Conservation (phyloP, 2,888 invertebrate species). For the Elysia crispata region DNA sequence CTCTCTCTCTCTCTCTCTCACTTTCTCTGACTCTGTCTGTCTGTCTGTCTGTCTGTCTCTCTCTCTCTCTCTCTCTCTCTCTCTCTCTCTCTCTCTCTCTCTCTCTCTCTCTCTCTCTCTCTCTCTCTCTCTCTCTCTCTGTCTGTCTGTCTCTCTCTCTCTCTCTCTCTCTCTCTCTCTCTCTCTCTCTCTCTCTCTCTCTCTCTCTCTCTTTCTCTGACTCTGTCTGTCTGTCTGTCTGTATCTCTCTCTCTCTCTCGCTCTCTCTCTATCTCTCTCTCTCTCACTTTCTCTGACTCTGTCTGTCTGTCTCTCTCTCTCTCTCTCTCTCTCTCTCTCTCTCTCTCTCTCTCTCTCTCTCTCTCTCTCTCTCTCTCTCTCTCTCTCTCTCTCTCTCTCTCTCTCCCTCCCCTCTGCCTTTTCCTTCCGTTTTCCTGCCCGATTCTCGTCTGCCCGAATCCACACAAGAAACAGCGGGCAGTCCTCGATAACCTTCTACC, state of each 20-base stretch:
- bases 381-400: not conserved
- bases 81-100: not conserved
- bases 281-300: not conserved
- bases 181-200: too few species aligned
- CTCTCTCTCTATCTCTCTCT: too few species aligned
- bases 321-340: constrained; percentile 10
- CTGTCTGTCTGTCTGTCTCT: not conserved
- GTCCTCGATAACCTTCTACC: constrained; percentile 33
- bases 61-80: constrained; percentile 19
- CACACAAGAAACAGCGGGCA: not conserved
- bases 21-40: not conserved
- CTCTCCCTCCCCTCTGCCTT: not conserved
- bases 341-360: constrained; percentile 14
- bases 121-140: too few species aligned
- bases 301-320: not conserved
- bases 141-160: too few species aligned
- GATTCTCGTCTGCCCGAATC: not conserved
- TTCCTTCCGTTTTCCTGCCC: not conserved
- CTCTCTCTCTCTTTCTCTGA: too few species aligned
- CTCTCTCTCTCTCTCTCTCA: not conserved
- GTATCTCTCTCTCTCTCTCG: too few species aligned
- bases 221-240: too few species aligned
- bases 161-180: too few species aligned
- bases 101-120: not conserved
- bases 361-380: not conserved